phyloP scores from a whole-genome alignment of 1,140 invertebrate species.

The Orchestia grillus region DNA sequence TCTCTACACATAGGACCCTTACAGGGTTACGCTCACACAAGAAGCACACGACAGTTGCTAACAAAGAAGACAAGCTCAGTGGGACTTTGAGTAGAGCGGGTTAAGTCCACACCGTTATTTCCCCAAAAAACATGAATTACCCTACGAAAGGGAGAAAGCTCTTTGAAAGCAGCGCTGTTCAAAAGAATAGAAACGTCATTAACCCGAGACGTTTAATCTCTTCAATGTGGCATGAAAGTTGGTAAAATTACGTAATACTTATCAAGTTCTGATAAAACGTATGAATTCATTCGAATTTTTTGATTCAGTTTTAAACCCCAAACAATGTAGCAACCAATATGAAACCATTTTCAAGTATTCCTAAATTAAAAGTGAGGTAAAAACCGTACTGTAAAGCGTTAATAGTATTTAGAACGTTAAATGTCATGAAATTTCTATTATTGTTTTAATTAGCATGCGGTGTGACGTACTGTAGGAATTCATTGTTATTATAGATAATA shows the following conservation, averaged over 20 bases:
- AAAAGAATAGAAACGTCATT: not conserved
- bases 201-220: no score
- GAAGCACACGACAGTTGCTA: not conserved
- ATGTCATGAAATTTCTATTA: no score
- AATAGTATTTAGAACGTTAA: no score
- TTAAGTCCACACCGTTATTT: not conserved
- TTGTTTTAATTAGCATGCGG: no score
- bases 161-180: not conserved
- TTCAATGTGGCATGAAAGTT: no score
- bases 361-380: no score
- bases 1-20: not conserved
- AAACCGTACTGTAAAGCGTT: no score
- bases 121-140: not conserved
- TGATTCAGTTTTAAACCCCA: not conserved
- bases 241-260: not conserved
- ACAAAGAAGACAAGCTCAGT: not conserved
- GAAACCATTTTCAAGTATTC: no score
- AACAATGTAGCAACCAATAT: not conserved
- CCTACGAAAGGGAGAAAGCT: not conserved
- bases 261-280: not conserved
- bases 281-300: not conserved
- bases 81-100: conserved; percentile 48
- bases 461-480: no score
- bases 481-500: no score
- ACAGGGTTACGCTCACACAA: not conserved